phyloP scores from a whole-genome alignment of 1,140 invertebrate genomes.

The Tetramorium parvispinum region DNA sequence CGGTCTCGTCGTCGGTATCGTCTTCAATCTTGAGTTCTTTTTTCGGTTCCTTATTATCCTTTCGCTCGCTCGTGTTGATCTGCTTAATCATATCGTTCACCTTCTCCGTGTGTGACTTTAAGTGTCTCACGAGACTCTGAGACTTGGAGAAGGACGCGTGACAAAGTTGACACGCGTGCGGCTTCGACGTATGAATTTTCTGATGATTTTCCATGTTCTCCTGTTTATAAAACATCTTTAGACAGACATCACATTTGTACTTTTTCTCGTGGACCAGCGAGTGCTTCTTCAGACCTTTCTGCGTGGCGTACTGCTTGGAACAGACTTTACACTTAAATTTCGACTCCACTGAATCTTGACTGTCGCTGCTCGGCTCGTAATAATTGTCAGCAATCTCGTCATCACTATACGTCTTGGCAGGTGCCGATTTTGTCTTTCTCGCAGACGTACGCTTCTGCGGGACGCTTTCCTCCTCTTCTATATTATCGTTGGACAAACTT shows the following conservation, averaged over 20 bases:
- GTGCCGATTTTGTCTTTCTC: conserved; percentile 76
- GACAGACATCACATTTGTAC: conserved; percentile 80
- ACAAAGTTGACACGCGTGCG: conserved; percentile 80
- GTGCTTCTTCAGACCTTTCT: conserved; percentile 83
- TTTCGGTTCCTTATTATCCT: conserved; percentile 62
- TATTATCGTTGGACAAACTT: conserved; percentile 54
- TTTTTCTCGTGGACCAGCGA: conserved; percentile 81
- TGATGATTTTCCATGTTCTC: conserved; percentile 82
- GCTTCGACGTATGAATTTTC: conserved; percentile 78
- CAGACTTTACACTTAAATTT: conserved; percentile 82
- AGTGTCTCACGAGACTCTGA: conserved; percentile 77
- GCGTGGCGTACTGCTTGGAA: conserved; percentile 78
- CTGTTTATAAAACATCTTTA: conserved; percentile 81
- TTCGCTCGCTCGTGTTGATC: conserved; percentile 69
- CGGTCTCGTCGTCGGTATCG: conserved; percentile 77
- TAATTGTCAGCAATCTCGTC: conserved; percentile 78
- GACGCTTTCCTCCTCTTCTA: conserved; percentile 51
- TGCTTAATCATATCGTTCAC: conserved; percentile 74
- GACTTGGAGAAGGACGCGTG: conserved; percentile 79
- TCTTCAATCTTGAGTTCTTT: conserved; percentile 71
- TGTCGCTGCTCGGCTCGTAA: conserved; percentile 74
- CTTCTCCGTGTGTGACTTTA: conserved; percentile 78
- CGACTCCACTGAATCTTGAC: conserved; percentile 72
- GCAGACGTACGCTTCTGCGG: conserved; percentile 75
- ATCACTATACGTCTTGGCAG: conserved; percentile 75